phyloP scores from a whole-genome alignment of 2,888 invertebrate genomes.

The Brenthis ino region DNA sequence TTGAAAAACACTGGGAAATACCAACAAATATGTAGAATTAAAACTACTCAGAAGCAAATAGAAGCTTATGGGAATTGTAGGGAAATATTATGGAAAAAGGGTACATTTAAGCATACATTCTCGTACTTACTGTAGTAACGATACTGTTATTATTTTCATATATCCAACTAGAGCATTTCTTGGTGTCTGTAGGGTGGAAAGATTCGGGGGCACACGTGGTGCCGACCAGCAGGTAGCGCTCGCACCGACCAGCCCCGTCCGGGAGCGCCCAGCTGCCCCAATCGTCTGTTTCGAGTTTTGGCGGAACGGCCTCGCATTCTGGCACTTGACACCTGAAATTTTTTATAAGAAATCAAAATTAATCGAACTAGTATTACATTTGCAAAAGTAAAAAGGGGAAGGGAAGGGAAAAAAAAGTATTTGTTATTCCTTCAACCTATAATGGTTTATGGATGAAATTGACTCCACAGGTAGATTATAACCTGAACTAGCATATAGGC shows the following conservation, averaged over 20 bases:
- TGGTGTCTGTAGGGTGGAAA: slow-evolving; percentile 56
- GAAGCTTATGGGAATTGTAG: neutral
- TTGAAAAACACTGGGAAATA: no score
- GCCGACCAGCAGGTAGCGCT: slow-evolving; percentile 49
- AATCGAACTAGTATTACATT: no score
- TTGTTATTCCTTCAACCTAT: no score
- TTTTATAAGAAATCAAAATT: neutral
- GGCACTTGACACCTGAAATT: slow-evolving; percentile 69
- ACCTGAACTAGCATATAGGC: no score
- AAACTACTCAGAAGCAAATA: neutral
- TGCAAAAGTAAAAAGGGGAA: no score
- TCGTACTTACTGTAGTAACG: slow-evolving; percentile 59
- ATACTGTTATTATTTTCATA: slow-evolving; percentile 65
- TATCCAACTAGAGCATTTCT: slow-evolving; percentile 61
- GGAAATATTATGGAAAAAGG: no score
- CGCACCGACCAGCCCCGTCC: slow-evolving; percentile 53
- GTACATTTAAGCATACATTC: no score
- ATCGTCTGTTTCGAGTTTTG: slow-evolving; percentile 47
- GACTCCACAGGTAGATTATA: no score
- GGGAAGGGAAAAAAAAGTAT: no score
- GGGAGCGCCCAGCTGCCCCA: slow-evolving; percentile 71
- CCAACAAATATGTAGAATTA: no score
- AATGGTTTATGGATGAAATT: no score
- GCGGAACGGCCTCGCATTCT: slow-evolving; percentile 65
- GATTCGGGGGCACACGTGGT: slow-evolving; percentile 52